Conservation (phyloP, 30 jellyfish, hydroid and myxozoan species). For the Mastigias papua region DNA sequence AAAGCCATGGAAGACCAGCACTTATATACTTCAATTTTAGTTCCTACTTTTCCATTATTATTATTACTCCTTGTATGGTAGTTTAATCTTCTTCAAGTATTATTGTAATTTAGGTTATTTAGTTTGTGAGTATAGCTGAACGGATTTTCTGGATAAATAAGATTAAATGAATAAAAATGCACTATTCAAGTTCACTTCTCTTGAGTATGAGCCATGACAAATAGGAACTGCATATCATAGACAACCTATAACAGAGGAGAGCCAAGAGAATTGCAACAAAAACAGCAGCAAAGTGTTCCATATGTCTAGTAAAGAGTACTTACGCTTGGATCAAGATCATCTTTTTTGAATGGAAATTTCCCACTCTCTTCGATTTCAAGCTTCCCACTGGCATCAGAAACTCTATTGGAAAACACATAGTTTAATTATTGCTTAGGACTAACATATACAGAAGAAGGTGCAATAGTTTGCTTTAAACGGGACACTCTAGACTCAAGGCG, state of each 20-base stretch:
- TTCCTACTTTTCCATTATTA: background rate
- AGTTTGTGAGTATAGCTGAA: background rate
- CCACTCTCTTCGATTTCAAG: constrained; percentile 90
- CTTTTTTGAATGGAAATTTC: constrained; percentile 84
- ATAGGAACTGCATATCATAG: too few relatives aligned
- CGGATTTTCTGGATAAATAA: background rate
- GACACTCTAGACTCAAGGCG: too few relatives aligned
- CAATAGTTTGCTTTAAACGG: too few relatives aligned
- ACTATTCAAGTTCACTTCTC: too few relatives aligned
- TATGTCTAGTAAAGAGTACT: too few relatives aligned
- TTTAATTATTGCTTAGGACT: too few relatives aligned
- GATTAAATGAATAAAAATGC: background rate
- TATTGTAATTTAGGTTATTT: background rate
- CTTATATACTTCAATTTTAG: background rate
- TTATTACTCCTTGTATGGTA: background rate
- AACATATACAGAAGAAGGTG: too few relatives aligned
- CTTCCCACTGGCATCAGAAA: constrained; percentile 96
- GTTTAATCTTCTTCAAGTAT: background rate
- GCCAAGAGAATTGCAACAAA: too few relatives aligned
- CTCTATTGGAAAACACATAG: constrained; percentile 42
- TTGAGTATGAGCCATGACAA: too few relatives aligned
- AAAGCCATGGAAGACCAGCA: background rate
- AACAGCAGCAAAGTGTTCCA: too few relatives aligned
- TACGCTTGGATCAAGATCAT: constrained; percentile 86
- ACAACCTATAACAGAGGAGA: too few relatives aligned